Evolutionary conservation across 2,113 vertebrate species (phyloP), one percentile per base, ranked within the genome.

Genomic region (Oryzias curvinotus): DNA sequence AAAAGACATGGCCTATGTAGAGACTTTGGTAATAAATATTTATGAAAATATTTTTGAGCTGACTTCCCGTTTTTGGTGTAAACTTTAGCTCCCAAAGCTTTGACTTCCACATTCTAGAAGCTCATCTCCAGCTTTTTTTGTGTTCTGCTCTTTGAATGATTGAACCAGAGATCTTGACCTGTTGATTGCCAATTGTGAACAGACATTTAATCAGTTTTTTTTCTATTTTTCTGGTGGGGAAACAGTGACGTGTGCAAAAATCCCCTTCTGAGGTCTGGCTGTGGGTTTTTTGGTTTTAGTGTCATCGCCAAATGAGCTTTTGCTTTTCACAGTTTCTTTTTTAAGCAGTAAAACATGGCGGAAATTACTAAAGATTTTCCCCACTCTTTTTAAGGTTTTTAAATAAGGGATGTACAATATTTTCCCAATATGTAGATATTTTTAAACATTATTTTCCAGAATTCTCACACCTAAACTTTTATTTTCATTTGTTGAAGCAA

Each of bases 241-340:
- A 79, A 77, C 60, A 17, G 3, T 76, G 79, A 78, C 7, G 42
- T 71, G 58, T 67, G 64, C 30, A 26, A 15, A 45, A 45, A 45
- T 45, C 46, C 46, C 25, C 53, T 18, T 14, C 54, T 1, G 15
- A 19, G 52, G 47, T 30, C 28, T 1, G 3, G 1, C 60, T 63
- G 60, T 71, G 75, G 55, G 65, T 70, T 59, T 62, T 17, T n/a
- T 15, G 52, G 73, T 77, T 77, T 79, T 68, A 73, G 61, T 68
- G 67, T 50, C 71, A 16, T 59, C 5, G 17, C 12, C 7, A 47
- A 68, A 45, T 14, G 3, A 19, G 21, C 28, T 43, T 66, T n/a
- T 58, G n/a, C 15, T 68, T 55, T 57, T 43, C 30, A 8, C 42
- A 52, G 23, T 16, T 0, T 14, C 7, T 42, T 21, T 21, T 36